Percentiles rank a stretch among this genome's conserved stretches.
Conservation (phyloP, 2,888 invertebrate species). For the Aphrophora alni region DNA sequence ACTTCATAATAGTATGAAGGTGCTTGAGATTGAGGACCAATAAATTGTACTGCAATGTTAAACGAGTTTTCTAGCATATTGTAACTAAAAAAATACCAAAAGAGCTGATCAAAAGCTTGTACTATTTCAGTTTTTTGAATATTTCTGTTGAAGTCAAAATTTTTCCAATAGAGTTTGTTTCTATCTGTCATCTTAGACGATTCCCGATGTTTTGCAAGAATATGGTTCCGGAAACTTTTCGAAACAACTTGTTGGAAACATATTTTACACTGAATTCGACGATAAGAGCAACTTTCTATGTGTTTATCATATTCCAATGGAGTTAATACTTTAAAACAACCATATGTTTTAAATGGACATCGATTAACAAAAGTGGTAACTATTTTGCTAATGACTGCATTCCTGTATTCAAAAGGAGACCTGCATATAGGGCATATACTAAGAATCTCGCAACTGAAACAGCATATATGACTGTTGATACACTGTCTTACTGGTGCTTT, state of each 20-base stretch:
- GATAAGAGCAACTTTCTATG: neutral
- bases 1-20: neutral
- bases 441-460: neutral
- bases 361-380: neutral
- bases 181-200: neutral
- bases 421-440: neutral
- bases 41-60: neutral
- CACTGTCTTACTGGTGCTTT: neutral
- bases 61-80: neutral
- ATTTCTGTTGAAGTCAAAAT: neutral
- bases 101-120: neutral
- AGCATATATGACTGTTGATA: neutral
- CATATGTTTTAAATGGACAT: neutral
- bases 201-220: neutral
- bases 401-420: neutral
- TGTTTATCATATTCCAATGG: neutral
- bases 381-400: neutral
- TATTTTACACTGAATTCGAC: neutral
- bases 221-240: neutral
- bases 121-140: neutral
- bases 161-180: neutral
- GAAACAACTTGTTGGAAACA: neutral
- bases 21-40: neutral
- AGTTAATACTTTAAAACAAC: neutral
- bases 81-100: neutral